phyloP scores from a whole-genome alignment of 1,140 invertebrate species.

The Temnothorax curvispinosus region DNA sequence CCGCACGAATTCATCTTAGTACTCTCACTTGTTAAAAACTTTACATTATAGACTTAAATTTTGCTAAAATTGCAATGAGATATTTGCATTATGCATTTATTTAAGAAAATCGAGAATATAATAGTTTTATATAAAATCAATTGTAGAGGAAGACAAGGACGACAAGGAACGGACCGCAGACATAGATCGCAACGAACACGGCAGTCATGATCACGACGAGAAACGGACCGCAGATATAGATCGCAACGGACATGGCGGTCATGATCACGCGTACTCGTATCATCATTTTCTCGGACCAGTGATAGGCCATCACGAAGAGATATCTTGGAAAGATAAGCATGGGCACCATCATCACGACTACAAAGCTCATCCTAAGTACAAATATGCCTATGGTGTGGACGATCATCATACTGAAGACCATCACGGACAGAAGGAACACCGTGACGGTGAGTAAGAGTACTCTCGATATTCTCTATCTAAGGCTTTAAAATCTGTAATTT shows the following conservation, averaged over 20 bases:
- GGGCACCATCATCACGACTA: slow-evolving; percentile 72
- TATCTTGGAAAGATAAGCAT: slow-evolving; percentile 75
- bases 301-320: slow-evolving; percentile 68
- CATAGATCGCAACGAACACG: background rate
- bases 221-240: background rate
- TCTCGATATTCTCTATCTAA: background rate
- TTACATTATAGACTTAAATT: background rate
- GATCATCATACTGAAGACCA: slow-evolving; percentile 81
- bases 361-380: slow-evolving; percentile 79
- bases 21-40: background rate
- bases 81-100: background rate
- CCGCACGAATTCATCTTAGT: background rate
- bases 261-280: slow-evolving; percentile 74
- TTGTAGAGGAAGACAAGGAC: background rate
- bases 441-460: slow-evolving; percentile 69
- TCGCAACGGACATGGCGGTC: background rate
- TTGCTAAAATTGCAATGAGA: background rate
- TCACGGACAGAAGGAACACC: slow-evolving; percentile 79
- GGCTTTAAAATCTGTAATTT: background rate
- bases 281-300: slow-evolving; percentile 76
- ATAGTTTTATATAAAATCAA: background rate
- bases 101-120: background rate
- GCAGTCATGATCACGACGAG: slow-evolving; percentile 43
- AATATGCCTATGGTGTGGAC: slow-evolving; percentile 77
- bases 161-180: background rate